Evolutionary conservation across 92 coral and sea anemone species (phyloP).

Genomic region (Anthopleura xanthogrammica): DNA sequence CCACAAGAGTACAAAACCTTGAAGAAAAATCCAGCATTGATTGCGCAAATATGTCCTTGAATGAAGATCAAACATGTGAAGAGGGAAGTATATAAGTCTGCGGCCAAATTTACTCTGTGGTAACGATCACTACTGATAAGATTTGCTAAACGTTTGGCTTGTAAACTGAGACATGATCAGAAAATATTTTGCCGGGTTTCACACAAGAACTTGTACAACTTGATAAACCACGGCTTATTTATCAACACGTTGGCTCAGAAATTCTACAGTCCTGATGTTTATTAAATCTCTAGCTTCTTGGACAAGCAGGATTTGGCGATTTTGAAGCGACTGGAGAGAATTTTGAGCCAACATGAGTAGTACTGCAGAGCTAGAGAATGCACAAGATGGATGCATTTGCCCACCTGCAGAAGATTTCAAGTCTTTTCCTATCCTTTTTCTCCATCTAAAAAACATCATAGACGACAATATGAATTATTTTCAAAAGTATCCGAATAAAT

Average conservation of each 20-base stretch:
- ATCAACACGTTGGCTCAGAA: neutral
- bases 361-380: neutral
- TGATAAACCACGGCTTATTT: neutral
- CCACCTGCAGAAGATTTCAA: conserved; percentile 49
- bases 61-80: neutral
- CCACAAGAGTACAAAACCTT: neutral
- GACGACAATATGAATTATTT: conserved; percentile 71
- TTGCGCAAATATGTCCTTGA: neutral
- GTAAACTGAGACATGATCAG: neutral
- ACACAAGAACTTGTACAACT: neutral
- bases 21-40: neutral
- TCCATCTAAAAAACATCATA: conserved; percentile 69
- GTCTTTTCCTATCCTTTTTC: conserved; percentile 58
- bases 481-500: conserved; percentile 44
- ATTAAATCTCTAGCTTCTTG: neutral
- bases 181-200: neutral
- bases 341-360: neutral
- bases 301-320: neutral
- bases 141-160: neutral
- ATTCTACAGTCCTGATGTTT: neutral
- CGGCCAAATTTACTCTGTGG: neutral
- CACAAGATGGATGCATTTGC: conserved; percentile 18
- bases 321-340: neutral
- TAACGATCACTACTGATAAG: neutral
- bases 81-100: neutral